Evolutionary conservation across 2,113 vertebrate species (phyloP), one percentile per base, ranked within the genome.

Genomic region (Perccottus glenii): DNA sequence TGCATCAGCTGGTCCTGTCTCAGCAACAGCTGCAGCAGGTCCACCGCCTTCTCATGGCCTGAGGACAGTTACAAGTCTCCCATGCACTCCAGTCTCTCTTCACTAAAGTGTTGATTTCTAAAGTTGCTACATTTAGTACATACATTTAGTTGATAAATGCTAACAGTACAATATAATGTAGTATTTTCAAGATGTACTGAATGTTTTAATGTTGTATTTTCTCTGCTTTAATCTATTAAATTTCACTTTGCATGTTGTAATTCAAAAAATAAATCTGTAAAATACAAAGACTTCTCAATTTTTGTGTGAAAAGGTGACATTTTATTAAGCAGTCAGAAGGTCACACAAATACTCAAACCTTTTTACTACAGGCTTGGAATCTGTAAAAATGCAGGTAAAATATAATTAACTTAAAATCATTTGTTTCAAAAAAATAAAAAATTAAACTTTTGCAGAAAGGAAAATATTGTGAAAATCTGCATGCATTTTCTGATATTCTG

Each of bases 21-120:
- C 94, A 94, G 47, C 92, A 93, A 51, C 95, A 97, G 89, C 93
- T 98, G 45, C 89, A 92, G 70, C 73, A 85, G 16, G 94, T 98
- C 9, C 95, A 95, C 32, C 35, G 64, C 6, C 94, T 94, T 53
- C 94, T 98, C 76, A 91, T 92, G 86, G 87, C 87, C 64, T 93
- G 70, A 83, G 35, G 33, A 2, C 6, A 15, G 64, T 52, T n/a
- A 44, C 2, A 32, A 52, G 4, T 36, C 4, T 51, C 27, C 36
- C 19, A 27, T 27, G 45, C 40, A 40, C 38, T 38, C 9, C 4
- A 64, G 72, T 9, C 55, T 12, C 11, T 10, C 27, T 35, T 40
- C 47, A 27, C 19, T 27, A 27, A 27, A 27, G 19, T 27, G 19
- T 27, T 27, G 19, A 27, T 2, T 27, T 27, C 19, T 27, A 27